These are phyloP conservation scores for Cydia pomonella DNA, from an alignment of 1,140 invertebrate species.

Conservation along the genomic window DNA sequence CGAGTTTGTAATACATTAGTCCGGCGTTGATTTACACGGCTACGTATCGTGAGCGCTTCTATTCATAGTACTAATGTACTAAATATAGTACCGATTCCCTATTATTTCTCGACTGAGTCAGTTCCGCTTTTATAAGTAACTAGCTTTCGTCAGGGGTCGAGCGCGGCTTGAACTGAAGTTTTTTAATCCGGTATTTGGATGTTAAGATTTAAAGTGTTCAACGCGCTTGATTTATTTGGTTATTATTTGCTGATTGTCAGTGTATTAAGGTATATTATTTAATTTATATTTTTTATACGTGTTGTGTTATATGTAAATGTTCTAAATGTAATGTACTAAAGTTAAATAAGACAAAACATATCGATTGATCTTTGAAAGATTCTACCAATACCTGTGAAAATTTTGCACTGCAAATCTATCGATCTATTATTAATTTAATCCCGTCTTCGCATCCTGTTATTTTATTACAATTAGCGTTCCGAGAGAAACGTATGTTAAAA, in stretches of 20 bases:
- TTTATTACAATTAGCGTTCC: conserved; percentile 21
- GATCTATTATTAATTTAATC: conserved; percentile 11
- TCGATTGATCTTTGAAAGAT: too few species aligned
- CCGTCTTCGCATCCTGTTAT: conserved; percentile 6
- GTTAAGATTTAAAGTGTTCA: conserved; percentile 6
- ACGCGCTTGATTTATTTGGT: background rate
- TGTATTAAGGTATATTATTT: background rate
- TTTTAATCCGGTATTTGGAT: conserved; percentile 15
- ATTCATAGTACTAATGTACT: conserved; percentile 76
- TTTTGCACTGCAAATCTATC: background rate
- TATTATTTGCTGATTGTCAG: background rate
- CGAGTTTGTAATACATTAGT: conserved; percentile 74
- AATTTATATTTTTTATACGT: background rate
- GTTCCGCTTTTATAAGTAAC: conserved; percentile 60
- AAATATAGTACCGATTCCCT: conserved; percentile 76
- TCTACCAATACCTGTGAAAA: background rate
- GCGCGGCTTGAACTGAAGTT: conserved; percentile 14
- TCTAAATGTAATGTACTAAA: too few species aligned
- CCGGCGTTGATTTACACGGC: conserved; percentile 73
- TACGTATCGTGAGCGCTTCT: conserved; percentile 70
- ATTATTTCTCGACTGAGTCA: conserved; percentile 73
- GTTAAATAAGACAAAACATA: too few species aligned
- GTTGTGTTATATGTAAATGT: background rate
- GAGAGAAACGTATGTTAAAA: conserved; percentile 26
- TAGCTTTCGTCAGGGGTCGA: conserved; percentile 8